Base-by-base conservation (phyloP, 2,888 invertebrate species). In the Trissonchulus sp. region DNA sequence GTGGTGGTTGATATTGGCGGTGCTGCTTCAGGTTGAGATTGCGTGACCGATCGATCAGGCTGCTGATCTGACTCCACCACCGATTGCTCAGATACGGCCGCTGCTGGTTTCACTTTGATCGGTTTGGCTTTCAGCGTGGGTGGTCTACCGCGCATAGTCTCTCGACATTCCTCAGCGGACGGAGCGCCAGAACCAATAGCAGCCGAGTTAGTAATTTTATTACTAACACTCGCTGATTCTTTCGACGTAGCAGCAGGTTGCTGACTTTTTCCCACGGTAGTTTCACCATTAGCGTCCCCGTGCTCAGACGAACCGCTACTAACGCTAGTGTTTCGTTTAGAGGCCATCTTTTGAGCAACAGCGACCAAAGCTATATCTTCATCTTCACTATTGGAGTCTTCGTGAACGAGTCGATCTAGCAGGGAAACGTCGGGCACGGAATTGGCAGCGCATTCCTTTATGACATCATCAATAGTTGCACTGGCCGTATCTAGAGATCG, bases 41-140 rank as follows among this genome's bases (percentile, higher is more conserved):
- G n/a, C n/a, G n/a, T n/a, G n/a, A n/a, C n/a, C n/a, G n/a, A n/a
- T n/a, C n/a, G n/a, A n/a, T n/a, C n/a, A n/a, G n/a, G n/a, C n/a
- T n/a, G n/a, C n/a, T n/a, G n/a, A n/a, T n/a, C n/a, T n/a, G n/a
- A n/a, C n/a, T n/a, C n/a, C n/a, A n/a, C n/a, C n/a, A n/a, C n/a
- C n/a, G n/a, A n/a, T n/a, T n/a, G n/a, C n/a, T n/a, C n/a, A n/a
- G n/a, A n/a, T n/a, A n/a, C n/a, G n/a, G n/a, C n/a, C n/a, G n/a
- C n/a, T n/a, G n/a, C n/a, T n/a, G n/a, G n/a, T n/a, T 48, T 48
- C 8, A 48, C 48, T 48, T 48, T 48, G 48, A 48, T 28, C 68
- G 68, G 35, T n/a, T 65, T 65, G 18, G 35, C 68, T 65, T 65
- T 65, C 68, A 65, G 35, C 8, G 68, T 65, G 33, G 68, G 68